Percentiles rank a stretch among this genome's conserved stretches.
Conservation (phyloP, 2,797 vertebrate species). For the Gymnodraco acuticeps region DNA sequence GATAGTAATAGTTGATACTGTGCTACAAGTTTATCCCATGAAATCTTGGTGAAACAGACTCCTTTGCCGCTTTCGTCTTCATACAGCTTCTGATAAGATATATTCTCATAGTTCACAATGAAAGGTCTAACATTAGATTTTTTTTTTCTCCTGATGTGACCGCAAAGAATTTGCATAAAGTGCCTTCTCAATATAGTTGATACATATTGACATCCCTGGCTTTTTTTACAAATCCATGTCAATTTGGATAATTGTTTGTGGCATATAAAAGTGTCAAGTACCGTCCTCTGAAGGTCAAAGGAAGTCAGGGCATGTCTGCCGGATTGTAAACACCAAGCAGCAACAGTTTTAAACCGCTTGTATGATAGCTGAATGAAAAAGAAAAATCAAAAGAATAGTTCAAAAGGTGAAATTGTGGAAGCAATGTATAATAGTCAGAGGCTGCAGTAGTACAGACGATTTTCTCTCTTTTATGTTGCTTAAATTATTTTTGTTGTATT, state of each 20-base stretch:
- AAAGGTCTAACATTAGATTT: slow-evolving; percentile 6
- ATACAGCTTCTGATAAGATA: not conserved
- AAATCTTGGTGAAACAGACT: slow-evolving; percentile 41
- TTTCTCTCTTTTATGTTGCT: not conserved
- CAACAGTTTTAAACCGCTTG: not conserved
- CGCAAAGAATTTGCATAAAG: slow-evolving; percentile 16
- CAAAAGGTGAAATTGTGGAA: not conserved
- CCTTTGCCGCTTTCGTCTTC: slow-evolving; percentile 12
- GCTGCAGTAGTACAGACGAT: not conserved
- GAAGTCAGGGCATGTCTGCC: slow-evolving; percentile 5
- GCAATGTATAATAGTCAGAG: not conserved
- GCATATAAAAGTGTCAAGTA: slow-evolving; percentile 46
- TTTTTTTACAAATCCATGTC: slow-evolving; percentile 51
- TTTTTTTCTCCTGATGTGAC: not conserved
- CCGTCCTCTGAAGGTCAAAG: slow-evolving; percentile 48
- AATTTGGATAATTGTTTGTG: slow-evolving; percentile 53
- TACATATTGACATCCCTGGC: slow-evolving; percentile 48
- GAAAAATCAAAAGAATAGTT: not conserved
- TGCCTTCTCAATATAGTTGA: slow-evolving; percentile 28
- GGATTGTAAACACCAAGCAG: not conserved
- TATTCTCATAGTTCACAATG: slow-evolving; percentile 21
- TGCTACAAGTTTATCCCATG: slow-evolving; percentile 28
- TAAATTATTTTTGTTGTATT: not conserved
- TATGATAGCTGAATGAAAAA: not conserved
- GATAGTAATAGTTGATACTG: slow-evolving; percentile 46